Evolutionary conservation across 2,113 vertebrate species (phyloP).

Genomic region (Hippocampus zosterae): DNA sequence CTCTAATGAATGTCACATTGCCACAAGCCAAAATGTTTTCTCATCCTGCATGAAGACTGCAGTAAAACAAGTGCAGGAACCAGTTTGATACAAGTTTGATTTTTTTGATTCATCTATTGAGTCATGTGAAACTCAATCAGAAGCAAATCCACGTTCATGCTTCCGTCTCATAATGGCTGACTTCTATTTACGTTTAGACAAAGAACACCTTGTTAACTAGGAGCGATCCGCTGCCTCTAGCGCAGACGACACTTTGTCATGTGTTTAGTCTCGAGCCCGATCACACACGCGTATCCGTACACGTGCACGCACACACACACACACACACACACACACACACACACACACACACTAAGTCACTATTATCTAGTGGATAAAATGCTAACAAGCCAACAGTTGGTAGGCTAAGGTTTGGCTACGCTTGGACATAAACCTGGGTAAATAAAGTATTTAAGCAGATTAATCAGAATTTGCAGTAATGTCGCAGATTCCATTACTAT

Average conservation of each 20-base stretch:
- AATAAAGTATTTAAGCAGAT: no score
- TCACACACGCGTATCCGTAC: neutral
- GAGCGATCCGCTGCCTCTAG: neutral
- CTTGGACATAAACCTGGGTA: no score
- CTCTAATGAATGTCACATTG: slow-evolving; percentile 1
- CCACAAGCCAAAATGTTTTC: neutral
- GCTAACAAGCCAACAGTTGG: no score
- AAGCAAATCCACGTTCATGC: neutral
- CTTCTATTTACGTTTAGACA: neutral
- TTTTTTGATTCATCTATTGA: neutral
- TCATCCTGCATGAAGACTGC: neutral
- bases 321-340: neutral
- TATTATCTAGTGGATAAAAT: no score
- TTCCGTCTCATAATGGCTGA: neutral
- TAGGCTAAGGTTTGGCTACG: neutral
- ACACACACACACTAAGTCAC: neutral
- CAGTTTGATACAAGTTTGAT: neutral
- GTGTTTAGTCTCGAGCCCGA: neutral
- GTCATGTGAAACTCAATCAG: neutral
- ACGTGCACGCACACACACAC: neutral
- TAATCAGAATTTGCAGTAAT: no score
- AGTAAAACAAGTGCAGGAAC: neutral
- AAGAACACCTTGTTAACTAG: slow-evolving; percentile 2
- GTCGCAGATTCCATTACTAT: no score
- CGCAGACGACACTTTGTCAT: neutral